Evolutionary conservation across 2,888 invertebrate species (phyloP).

Genomic region (Drosophila pegasa): DNA sequence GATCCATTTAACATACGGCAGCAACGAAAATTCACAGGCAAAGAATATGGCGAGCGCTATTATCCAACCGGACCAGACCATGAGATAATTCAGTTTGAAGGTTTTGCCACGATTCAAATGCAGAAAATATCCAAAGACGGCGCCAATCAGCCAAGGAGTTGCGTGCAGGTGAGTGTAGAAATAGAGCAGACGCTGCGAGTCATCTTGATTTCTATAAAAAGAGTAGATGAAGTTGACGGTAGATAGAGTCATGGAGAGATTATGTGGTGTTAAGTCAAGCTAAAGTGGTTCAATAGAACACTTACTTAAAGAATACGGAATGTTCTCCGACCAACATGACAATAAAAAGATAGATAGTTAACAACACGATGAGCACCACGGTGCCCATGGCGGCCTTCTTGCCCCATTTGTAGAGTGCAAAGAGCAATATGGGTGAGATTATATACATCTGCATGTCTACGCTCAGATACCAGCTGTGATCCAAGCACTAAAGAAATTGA

Average conservation of each 20-base stretch:
- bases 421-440: conserved; percentile 86
- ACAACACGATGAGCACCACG: conserved; percentile 58
- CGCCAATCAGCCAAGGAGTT: conserved; percentile 77
- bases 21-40: conserved; percentile 60
- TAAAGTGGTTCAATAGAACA: neutral
- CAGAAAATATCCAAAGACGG: conserved; percentile 73
- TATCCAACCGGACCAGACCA: conserved; percentile 44
- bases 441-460: conserved; percentile 87
- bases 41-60: conserved; percentile 44
- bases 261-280: no score
- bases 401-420: conserved; percentile 83
- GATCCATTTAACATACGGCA: conserved; percentile 44
- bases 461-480: conserved; percentile 86
- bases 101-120: conserved; percentile 53
- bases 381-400: conserved; percentile 57
- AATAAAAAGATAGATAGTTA: conserved; percentile 57
- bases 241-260: neutral
- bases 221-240: neutral
- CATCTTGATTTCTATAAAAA: neutral
- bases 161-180: conserved; percentile 69
- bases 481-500: conserved; percentile 82
- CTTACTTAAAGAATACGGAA: conserved; percentile 40
- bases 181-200: conserved; percentile 42
- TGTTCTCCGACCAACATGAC: conserved; percentile 64
- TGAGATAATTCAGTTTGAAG: conserved; percentile 39